phyloP scores from a whole-genome alignment of 2,797 vertebrate genomes.

The Enteromius trimaculatus region DNA sequence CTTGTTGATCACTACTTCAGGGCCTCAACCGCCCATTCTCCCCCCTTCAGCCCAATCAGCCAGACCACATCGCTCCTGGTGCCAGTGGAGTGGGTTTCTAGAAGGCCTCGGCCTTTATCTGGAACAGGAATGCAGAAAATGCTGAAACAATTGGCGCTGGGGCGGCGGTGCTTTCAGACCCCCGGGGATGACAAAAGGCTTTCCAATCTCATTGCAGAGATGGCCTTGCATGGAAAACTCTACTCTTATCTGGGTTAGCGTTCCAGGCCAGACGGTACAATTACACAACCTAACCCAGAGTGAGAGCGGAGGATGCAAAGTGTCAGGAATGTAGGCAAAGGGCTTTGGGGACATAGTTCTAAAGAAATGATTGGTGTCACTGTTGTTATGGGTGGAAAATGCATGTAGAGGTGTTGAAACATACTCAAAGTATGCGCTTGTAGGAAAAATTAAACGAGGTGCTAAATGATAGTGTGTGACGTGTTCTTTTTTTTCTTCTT shows the following conservation, averaged over 20 bases:
- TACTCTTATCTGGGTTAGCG: slow-evolving; percentile 79
- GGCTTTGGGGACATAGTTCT: slow-evolving; percentile 67
- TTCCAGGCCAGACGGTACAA: slow-evolving; percentile 75
- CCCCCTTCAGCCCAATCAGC: slow-evolving; percentile 29
- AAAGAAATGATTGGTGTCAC: slow-evolving; percentile 49
- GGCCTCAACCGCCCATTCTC: background rate
- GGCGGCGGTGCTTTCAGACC: slow-evolving; percentile 76
- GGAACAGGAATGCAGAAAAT: slow-evolving; percentile 85
- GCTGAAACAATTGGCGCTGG: slow-evolving; percentile 79
- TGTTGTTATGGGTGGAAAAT: slow-evolving; percentile 27
- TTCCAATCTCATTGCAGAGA: slow-evolving; percentile 59
- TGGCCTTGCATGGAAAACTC: slow-evolving; percentile 56
- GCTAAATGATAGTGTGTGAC: no score
- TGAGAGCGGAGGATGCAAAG: slow-evolving; percentile 64
- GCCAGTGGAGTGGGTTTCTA: slow-evolving; percentile 50
- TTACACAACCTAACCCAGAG: slow-evolving; percentile 76
- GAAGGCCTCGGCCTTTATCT: slow-evolving; percentile 74
- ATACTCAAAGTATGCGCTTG: background rate
- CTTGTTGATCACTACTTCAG: slow-evolving; percentile 1
- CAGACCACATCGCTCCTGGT: slow-evolving; percentile 52
- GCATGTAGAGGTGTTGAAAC: slow-evolving; percentile 30
- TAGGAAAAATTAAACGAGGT: background rate
- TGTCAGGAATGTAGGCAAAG: slow-evolving; percentile 60
- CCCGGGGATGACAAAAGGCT: slow-evolving; percentile 78
- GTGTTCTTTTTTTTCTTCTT: background rate